Evolutionary conservation across 2,888 invertebrate genomes (phyloP).

Genomic region (Noctuana brunneofusca): DNA sequence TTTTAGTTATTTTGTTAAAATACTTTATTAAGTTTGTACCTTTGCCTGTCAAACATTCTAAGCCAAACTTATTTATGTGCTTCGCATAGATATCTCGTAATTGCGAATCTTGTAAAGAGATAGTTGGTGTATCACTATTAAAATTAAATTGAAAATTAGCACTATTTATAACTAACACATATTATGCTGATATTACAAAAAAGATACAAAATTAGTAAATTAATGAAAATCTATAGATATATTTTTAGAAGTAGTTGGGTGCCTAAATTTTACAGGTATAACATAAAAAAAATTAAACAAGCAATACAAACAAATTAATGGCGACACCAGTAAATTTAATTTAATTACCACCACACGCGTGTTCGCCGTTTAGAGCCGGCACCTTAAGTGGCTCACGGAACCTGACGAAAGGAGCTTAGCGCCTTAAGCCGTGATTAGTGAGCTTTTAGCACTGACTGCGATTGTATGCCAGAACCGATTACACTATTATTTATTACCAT

Average conservation of each 20-base stretch:
- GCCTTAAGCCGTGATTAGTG: conserved; percentile 54
- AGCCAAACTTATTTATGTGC: conserved; percentile 42
- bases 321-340: neutral
- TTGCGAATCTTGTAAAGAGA: conserved; percentile 16
- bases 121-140: neutral
- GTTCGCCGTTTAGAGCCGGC: conserved; percentile 41
- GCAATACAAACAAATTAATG: no score
- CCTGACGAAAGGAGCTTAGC: conserved; percentile 49
- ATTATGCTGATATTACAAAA: no score
- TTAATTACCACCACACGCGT: neutral
- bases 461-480: conserved; percentile 55
- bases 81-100: conserved; percentile 30
- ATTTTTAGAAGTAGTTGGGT: no score
- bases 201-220: no score
- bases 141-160: neutral
- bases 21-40: conserved; percentile 7
- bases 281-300: no score
- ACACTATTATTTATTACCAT: conserved; percentile 67
- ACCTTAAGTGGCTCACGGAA: conserved; percentile 41
- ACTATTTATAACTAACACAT: no score
- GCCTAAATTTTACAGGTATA: no score
- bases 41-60: conserved; percentile 32
- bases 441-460: conserved; percentile 47
- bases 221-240: no score
- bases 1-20: conserved; percentile 22